Percentiles rank a stretch among this genome's conserved stretches.
These are phyloP conservation scores for Mimachlamys varia DNA, from an alignment of 2,888 invertebrate genomes.

Conservation along the genomic window DNA sequence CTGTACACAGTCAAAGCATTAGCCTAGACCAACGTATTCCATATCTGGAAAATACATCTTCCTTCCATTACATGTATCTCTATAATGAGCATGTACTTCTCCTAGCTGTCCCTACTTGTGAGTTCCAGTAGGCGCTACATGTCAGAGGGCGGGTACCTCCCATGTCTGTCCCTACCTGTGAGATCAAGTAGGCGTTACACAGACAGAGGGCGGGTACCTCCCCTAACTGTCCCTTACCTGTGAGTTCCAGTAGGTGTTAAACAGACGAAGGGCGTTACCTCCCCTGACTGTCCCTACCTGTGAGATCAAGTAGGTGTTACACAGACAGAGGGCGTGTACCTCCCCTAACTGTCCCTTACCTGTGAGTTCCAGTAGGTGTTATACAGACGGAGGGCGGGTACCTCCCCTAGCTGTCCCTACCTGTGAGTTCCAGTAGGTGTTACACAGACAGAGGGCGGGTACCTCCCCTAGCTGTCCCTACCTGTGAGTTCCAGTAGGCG, in stretches of 20 bases:
- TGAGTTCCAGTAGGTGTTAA: constrained; percentile 99
- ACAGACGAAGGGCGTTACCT: constrained; percentile 86
- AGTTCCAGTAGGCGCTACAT: constrained; percentile 99
- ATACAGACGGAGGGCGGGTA: constrained; percentile 88
- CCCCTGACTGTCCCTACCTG: constrained; percentile 85
- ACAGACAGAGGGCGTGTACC: constrained; percentile 86
- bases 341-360: constrained; percentile 82
- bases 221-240: constrained; percentile 85
- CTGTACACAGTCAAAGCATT: too few species aligned
- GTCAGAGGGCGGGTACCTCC: constrained; percentile 83
- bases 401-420: constrained; percentile 82
- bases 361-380: constrained; percentile 99
- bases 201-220: constrained; percentile 85
- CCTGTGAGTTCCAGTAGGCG: constrained; percentile 99
- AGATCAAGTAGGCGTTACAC: constrained; percentile 99
- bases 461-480: constrained; percentile 78
- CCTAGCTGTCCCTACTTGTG: constrained; percentile 86
- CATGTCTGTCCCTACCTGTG: constrained; percentile 86
- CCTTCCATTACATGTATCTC: too few species aligned
- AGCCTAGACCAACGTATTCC: too few species aligned
- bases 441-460: constrained; percentile 89
- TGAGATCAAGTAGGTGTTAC: constrained; percentile 99
- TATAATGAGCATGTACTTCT: too few species aligned
- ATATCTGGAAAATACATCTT: too few species aligned
- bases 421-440: constrained; percentile 99